Conservation (phyloP, 2,888 invertebrate genomes). For the Perdita meconis region DNA sequence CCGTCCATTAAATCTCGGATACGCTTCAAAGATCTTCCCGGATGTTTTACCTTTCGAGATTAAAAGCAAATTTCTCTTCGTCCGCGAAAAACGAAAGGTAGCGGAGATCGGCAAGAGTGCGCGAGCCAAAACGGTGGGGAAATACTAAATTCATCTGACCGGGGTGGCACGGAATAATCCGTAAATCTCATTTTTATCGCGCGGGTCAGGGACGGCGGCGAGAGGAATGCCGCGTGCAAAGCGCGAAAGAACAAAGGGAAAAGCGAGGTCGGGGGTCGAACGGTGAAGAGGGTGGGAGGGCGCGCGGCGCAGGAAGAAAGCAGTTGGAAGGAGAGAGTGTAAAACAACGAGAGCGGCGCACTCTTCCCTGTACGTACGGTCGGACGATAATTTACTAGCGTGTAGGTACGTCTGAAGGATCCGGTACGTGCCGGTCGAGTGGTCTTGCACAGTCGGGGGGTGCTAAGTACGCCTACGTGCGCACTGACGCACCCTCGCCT, state of each 20-base stretch:
- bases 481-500: conserved; percentile 48
- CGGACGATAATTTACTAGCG: conserved; percentile 60
- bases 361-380: conserved; percentile 49
- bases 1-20: too few relatives aligned
- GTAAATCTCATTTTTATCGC: conserved; percentile 56
- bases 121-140: too few relatives aligned
- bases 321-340: conserved; percentile 45
- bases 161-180: conserved; percentile 34
- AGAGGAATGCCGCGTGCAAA: conserved; percentile 6
- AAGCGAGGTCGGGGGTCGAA: conserved; percentile 13
- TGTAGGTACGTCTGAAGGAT: conserved; percentile 71
- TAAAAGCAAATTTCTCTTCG: too few relatives aligned
- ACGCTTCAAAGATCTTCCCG: too few relatives aligned
- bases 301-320: conserved; percentile 15
- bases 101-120: too few relatives aligned
- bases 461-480: conserved; percentile 66
- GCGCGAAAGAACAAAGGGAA: conserved; percentile 51
- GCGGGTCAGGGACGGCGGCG: neutral
- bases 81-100: too few relatives aligned
- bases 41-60: too few relatives aligned
- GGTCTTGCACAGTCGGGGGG: conserved; percentile 65
- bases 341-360: conserved; percentile 48
- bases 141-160: conserved; percentile 14
- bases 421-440: conserved; percentile 69
- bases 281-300: conserved; percentile 19